Conservation (phyloP, 2,113 vertebrate genomes). For the Heterotis niloticus region DNA sequence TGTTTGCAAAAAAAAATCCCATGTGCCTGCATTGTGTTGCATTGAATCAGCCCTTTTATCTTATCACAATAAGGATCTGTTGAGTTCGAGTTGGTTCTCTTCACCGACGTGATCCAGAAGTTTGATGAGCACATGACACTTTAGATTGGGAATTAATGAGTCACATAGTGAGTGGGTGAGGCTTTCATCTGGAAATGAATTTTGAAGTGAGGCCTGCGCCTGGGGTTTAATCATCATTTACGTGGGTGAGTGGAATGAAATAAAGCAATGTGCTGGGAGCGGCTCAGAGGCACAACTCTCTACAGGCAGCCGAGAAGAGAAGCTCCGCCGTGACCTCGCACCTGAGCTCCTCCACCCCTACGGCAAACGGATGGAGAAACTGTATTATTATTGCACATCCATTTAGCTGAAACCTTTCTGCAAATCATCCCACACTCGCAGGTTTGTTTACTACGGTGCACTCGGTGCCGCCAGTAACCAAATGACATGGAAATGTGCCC, state of each 20-base stretch:
- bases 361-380: too few species aligned
- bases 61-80: constrained; percentile 1
- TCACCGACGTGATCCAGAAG: background rate
- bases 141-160: constrained; percentile 1
- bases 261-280: background rate
- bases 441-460: too few species aligned
- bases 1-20: background rate
- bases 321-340: background rate
- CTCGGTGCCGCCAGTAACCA: too few species aligned
- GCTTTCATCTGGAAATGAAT: constrained; percentile 18
- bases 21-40: background rate
- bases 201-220: background rate
- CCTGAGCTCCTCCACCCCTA: background rate
- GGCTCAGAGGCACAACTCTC: background rate
- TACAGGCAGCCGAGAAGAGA: background rate
- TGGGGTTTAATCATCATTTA: constrained; percentile 3
- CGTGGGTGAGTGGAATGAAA: background rate
- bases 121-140: background rate
- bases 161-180: background rate
- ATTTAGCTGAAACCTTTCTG: too few species aligned
- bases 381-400: too few species aligned
- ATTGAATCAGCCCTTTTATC: background rate
- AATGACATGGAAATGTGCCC: too few species aligned
- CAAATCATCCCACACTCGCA: too few species aligned
- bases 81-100: background rate